These are phyloP conservation scores for Spea hammondii DNA, from an alignment of 2,797 vertebrate genomes.

Conservation along the genomic window DNA sequence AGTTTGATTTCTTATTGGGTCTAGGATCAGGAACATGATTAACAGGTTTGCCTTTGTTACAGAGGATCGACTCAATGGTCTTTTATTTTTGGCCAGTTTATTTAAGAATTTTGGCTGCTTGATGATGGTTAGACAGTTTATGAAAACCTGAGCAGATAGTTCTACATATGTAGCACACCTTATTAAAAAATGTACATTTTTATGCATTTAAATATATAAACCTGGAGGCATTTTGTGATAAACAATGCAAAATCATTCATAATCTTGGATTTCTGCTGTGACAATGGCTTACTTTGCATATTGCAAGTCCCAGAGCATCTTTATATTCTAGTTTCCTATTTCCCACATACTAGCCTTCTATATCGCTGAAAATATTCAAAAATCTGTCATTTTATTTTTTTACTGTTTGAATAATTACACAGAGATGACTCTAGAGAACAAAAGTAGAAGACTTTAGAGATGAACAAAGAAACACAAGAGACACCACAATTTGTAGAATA, in stretches of 20 bases:
- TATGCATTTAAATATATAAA: not conserved
- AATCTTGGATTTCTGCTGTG: not conserved
- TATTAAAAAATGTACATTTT: not conserved
- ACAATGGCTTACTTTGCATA: not conserved
- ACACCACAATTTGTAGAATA: constrained; percentile 12
- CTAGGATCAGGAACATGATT: too few species aligned
- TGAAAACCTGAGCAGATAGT: too few species aligned
- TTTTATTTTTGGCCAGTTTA: too few species aligned
- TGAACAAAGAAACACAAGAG: constrained; percentile 2
- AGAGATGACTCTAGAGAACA: constrained; percentile 20
- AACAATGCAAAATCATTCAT: not conserved
- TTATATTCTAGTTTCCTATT: not conserved
- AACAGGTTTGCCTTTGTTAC: too few species aligned
- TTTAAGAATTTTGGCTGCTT: too few species aligned
- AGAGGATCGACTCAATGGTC: too few species aligned
- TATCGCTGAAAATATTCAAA: constrained; percentile 10
- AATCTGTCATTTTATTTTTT: constrained; percentile 22
- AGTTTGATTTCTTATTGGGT: too few species aligned
- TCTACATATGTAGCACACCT: not conserved
- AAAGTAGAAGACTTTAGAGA: not conserved
- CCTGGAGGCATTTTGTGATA: not conserved
- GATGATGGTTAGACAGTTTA: too few species aligned
- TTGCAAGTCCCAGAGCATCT: constrained; percentile 3
- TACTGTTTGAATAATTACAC: constrained; percentile 33
- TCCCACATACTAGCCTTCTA: constrained; percentile 2